A percentile compares a stretch with the other conserved stretches of the same genome.
These are phyloP conservation scores for Chlorops oryzae DNA, from an alignment of 1,140 invertebrate species.

Conservation along the genomic window DNA sequence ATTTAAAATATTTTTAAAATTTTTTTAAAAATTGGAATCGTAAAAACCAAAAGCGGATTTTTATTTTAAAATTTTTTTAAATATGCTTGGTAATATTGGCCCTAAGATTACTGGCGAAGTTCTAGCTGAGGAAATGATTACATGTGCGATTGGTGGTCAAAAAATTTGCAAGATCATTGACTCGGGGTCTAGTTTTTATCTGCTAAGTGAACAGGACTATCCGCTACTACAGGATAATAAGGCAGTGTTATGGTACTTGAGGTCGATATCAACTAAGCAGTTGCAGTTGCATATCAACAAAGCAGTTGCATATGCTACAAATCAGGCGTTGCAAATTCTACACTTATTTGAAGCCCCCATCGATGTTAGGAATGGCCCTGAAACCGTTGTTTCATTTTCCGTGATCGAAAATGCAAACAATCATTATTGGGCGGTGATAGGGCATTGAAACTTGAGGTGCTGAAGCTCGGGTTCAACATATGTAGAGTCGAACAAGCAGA, in stretches of 20 bases:
- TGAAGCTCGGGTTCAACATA: constrained; percentile 8
- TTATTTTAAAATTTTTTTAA: no score
- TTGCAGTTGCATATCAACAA: no score
- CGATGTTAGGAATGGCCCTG: not conserved
- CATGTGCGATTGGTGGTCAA: constrained; percentile 5
- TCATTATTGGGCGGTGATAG: constrained; percentile 11
- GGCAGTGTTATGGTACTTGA: constrained; percentile 4
- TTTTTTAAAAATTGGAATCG: no score
- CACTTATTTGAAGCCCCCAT: constrained; percentile 14
- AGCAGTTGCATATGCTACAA: constrained; percentile 2
- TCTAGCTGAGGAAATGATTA: constrained; percentile 10
- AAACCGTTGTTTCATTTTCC: constrained; percentile 9
- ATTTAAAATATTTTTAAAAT: no score
- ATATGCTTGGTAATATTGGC: no score
- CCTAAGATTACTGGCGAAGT: no score
- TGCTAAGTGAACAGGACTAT: constrained; percentile 4
- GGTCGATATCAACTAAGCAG: constrained; percentile 4
- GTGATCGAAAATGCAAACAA: constrained; percentile 12
- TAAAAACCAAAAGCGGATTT: no score
- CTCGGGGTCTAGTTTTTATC: constrained; percentile 6
- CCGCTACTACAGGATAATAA: not conserved
- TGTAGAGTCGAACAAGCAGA: constrained; percentile 5
- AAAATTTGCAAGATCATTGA: constrained; percentile 6
- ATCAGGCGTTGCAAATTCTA: not conserved
- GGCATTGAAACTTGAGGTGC: constrained; percentile 10